Conservation (phyloP, 2,113 vertebrate genomes). For the Cepphus grylle region DNA sequence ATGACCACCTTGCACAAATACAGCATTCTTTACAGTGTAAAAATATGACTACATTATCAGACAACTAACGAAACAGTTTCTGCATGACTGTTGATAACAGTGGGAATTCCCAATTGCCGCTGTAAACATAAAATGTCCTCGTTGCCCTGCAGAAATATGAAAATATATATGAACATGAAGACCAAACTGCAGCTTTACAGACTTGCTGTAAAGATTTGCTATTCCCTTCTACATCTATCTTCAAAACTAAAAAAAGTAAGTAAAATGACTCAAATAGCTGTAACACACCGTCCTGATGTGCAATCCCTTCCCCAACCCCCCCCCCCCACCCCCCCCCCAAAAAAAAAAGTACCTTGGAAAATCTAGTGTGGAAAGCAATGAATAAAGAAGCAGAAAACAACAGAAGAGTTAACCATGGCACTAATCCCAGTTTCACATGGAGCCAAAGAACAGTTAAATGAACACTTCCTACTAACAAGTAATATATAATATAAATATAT, state of each 20-base stretch:
- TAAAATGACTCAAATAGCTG: background rate
- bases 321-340: background rate
- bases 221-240: background rate
- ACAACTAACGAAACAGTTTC: background rate
- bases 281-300: fast-evolving
- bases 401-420: background rate
- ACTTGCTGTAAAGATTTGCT: background rate
- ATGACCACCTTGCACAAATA: background rate
- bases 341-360: background rate
- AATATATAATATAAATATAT: background rate
- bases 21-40: background rate
- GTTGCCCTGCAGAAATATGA: background rate
- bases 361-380: background rate
- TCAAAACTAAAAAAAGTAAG: background rate
- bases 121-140: background rate
- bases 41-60: background rate
- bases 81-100: background rate
- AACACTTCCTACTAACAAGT: background rate
- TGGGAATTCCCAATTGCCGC: background rate
- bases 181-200: background rate
- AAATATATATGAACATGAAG: background rate
- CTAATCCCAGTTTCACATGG: background rate
- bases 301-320: background rate
- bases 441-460: background rate
- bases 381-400: background rate